Conservation (phyloP, 2,888 invertebrate genomes). For the Xestia xanthographa region DNA sequence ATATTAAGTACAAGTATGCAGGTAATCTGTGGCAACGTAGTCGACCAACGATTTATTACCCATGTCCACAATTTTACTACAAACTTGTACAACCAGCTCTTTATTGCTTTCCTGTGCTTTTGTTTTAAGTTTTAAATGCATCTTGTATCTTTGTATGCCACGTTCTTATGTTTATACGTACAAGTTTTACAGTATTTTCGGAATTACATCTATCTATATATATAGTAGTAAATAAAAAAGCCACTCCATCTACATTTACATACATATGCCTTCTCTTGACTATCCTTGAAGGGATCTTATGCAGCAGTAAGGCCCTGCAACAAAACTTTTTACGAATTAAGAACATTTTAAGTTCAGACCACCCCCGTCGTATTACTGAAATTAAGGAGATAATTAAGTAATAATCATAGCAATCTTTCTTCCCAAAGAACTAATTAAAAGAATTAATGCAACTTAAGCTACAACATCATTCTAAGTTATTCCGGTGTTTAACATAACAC, state of each 20-base stretch:
- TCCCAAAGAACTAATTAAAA: slow-evolving; percentile 47
- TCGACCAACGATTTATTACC: slow-evolving; percentile 49
- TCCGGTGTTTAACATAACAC: slow-evolving; percentile 64
- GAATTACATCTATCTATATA: not conserved
- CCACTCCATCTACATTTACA: not conserved
- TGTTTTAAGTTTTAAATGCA: slow-evolving; percentile 42
- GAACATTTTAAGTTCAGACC: not conserved
- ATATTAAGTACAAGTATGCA: slow-evolving; percentile 18
- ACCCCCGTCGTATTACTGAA: not conserved
- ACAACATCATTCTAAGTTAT: slow-evolving; percentile 56
- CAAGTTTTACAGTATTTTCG: not conserved
- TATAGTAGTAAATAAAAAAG: not conserved
- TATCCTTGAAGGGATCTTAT: slow-evolving; percentile 1
- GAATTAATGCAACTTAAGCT: slow-evolving; percentile 43
- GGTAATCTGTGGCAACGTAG: slow-evolving; percentile 45
- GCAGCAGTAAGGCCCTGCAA: no score
- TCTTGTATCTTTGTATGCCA: slow-evolving; percentile 2
- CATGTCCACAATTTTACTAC: slow-evolving; percentile 42
- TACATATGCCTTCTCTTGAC: not conserved
- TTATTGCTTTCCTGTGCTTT: slow-evolving; percentile 43
- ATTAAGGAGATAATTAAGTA: not conserved
- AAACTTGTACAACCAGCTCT: slow-evolving; percentile 45
- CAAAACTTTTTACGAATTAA: not conserved
- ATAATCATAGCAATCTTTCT: not conserved
- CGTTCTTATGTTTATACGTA: slow-evolving; percentile 25